phyloP scores from a whole-genome alignment of 2,113 vertebrate species.

The Pampusana beccarii region DNA sequence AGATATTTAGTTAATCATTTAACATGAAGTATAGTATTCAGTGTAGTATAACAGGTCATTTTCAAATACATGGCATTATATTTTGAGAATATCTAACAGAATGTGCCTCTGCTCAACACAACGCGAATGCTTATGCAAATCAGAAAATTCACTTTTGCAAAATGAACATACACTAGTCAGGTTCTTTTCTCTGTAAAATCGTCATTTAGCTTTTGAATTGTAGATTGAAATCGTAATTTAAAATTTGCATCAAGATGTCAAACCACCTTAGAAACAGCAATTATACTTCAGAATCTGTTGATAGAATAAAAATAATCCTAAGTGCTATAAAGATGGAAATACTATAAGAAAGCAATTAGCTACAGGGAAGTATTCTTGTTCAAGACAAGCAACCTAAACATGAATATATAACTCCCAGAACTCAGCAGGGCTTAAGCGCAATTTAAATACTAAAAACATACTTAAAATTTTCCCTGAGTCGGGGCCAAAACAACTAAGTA shows the following conservation, averaged over 20 bases:
- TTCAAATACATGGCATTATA: neutral
- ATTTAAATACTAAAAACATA: neutral
- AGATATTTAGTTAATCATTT: neutral
- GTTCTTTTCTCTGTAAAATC: neutral
- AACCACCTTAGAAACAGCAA: neutral
- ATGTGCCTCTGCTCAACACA: neutral
- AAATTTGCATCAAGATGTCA: neutral
- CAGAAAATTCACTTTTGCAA: neutral
- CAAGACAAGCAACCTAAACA: neutral
- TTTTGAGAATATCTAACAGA: neutral
- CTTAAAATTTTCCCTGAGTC: neutral
- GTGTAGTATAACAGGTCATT: neutral
- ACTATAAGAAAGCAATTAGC: neutral
- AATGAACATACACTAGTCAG: neutral
- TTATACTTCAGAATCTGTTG: neutral
- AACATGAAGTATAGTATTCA: neutral
- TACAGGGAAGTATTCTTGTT: neutral
- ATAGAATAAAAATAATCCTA: neutral
- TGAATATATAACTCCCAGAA: neutral
- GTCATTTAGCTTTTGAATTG: neutral
- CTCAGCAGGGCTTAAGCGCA: neutral
- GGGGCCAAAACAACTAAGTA: neutral
- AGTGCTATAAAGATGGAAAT: neutral
- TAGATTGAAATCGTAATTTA: neutral
- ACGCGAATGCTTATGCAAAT: neutral